These are phyloP conservation scores for Eutolmus rufibarbis DNA, from an alignment of 2,888 invertebrate species.

Conservation along the genomic window DNA sequence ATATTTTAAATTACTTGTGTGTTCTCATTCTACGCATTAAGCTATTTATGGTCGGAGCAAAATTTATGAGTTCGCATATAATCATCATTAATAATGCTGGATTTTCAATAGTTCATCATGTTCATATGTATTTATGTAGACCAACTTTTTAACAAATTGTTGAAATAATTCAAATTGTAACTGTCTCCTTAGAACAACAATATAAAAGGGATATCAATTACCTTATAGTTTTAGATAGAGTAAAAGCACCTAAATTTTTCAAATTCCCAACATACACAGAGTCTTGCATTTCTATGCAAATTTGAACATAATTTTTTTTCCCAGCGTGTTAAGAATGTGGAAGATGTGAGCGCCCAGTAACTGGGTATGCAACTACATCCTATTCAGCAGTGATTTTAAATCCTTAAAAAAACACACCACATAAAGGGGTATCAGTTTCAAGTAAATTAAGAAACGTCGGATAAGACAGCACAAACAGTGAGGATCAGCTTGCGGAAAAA, in stretches of 20 bases:
- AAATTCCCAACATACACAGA: background rate
- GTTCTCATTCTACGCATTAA: background rate
- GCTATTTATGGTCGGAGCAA: background rate
- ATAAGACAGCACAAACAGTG: background rate
- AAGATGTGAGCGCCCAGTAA: background rate
- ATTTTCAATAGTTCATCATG: background rate
- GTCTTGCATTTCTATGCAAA: background rate
- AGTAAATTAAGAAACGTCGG: slow-evolving; percentile 2
- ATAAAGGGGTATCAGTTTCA: background rate
- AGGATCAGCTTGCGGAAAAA: background rate
- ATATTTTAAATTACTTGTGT: background rate
- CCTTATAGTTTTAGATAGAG: background rate
- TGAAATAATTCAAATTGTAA: too few relatives aligned
- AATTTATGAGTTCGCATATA: background rate
- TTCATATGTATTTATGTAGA: too few relatives aligned
- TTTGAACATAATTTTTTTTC: background rate
- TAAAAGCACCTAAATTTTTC: background rate
- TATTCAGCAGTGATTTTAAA: background rate
- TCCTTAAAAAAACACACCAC: background rate
- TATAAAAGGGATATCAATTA: background rate
- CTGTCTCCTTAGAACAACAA: background rate
- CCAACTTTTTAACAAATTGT: too few relatives aligned
- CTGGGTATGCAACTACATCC: background rate
- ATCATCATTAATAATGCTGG: background rate
- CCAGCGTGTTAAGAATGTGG: background rate